Conservation (phyloP, 2,113 vertebrate species). For the Hirundichthys speculiger region DNA sequence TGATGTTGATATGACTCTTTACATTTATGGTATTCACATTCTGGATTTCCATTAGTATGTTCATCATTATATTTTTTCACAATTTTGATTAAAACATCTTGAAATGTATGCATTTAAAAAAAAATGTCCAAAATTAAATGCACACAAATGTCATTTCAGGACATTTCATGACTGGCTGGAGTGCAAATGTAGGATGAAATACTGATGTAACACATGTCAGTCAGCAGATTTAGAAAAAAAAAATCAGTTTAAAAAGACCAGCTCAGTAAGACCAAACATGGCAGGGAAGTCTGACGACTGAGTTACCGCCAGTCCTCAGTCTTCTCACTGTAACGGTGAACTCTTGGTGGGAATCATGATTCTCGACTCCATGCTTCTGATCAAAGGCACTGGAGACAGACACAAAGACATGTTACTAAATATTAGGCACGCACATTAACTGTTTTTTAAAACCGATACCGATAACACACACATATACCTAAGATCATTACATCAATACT, state of each 20-base stretch:
- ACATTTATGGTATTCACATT: no score
- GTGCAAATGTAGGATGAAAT: constrained; percentile 11
- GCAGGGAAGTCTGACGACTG: background rate
- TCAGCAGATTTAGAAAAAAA: background rate
- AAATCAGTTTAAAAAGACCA: no score
- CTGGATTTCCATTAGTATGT: no score
- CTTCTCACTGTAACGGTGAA: constrained; percentile 87
- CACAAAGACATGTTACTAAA: background rate
- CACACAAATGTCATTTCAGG: background rate
- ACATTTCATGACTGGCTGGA: background rate
- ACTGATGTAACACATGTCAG: constrained; percentile 15
- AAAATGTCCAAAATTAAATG: background rate
- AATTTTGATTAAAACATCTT: background rate
- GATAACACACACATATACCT: no score
- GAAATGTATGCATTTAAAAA: background rate
- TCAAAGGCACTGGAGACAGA: constrained; percentile 86
- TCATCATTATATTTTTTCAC: no score
- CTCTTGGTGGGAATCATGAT: constrained; percentile 94
- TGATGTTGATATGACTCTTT: no score
- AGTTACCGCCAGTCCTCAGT: background rate
- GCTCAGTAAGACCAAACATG: background rate
- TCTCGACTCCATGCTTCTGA: constrained; percentile 92
- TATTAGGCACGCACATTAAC: no score
- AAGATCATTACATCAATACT: no score
- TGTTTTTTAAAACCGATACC: no score